phyloP scores from a whole-genome alignment of 2,113 vertebrate genomes.

The Cyrtonyx montezumae region DNA sequence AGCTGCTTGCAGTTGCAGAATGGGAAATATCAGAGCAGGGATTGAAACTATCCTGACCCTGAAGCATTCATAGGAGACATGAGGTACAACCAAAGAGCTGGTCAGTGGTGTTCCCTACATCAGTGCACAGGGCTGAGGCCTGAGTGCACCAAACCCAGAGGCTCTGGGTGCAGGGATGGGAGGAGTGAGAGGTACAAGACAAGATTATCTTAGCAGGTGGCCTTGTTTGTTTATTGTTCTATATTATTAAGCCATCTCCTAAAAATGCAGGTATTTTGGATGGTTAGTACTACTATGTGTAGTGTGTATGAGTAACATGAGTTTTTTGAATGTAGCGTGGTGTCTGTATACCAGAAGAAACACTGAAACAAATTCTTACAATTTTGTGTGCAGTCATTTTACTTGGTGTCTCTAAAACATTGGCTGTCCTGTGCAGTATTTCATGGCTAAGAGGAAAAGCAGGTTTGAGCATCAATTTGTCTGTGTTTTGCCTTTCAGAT shows the following conservation, averaged over 20 bases:
- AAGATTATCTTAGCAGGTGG: neutral
- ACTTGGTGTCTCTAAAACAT: neutral
- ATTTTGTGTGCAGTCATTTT: neutral
- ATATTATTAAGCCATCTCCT: neutral
- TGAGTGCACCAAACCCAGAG: neutral
- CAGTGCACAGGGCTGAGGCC: accelerated
- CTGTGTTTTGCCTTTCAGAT: neutral
- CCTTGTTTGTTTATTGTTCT: neutral
- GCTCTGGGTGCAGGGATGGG: neutral
- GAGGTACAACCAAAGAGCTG: neutral
- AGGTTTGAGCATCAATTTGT: neutral
- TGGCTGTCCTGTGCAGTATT: neutral
- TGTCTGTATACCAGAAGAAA: neutral
- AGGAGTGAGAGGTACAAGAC: neutral
- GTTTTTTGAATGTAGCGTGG: accelerated
- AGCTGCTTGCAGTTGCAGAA: neutral
- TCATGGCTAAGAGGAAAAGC: neutral
- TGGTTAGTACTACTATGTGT: neutral
- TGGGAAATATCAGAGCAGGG: neutral
- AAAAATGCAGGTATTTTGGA: neutral
- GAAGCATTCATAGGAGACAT: neutral
- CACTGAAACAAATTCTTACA: neutral
- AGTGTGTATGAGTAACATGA: neutral
- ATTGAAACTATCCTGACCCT: neutral
- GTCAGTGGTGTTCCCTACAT: neutral